Evolutionary conservation across 2,888 invertebrate genomes (phyloP).

Genomic region (Shargacucullia verbasci): DNA sequence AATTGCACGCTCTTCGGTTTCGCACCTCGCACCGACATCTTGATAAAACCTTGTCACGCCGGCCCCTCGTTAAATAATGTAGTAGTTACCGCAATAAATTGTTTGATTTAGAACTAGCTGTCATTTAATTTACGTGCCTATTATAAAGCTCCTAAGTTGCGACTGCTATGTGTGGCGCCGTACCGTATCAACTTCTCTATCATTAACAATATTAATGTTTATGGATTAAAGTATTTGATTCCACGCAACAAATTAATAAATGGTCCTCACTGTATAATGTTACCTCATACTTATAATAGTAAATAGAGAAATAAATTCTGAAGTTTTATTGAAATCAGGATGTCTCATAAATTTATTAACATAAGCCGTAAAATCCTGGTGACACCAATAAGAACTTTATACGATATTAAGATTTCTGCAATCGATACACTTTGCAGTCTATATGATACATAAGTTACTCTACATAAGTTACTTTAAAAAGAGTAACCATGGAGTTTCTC

Average conservation of each 20-base stretch:
- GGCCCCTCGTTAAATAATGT: conserved; percentile 68
- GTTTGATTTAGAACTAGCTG: conserved; percentile 60
- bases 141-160: conserved; percentile 38
- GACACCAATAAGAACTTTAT: too few species aligned
- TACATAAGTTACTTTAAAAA: too few species aligned
- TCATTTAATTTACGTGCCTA: conserved; percentile 54
- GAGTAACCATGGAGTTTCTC: too few species aligned
- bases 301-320: conserved; percentile 14
- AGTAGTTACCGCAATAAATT: conserved; percentile 66
- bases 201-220: conserved; percentile 41
- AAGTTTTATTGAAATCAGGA: conserved; percentile 12
- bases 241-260: conserved; percentile 27
- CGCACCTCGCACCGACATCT: conserved; percentile 68
- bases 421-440: too few species aligned
- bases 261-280: conserved; percentile 9
- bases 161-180: conserved; percentile 36
- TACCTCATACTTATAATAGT: conserved; percentile 5
- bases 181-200: conserved; percentile 40
- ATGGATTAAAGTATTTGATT: conserved; percentile 42
- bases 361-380: too few species aligned
- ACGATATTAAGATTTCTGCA: too few species aligned
- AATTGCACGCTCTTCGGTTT: conserved; percentile 70
- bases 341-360: too few species aligned
- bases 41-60: conserved; percentile 67
- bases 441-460: too few species aligned